These are phyloP conservation scores for Lochmaea capreae DNA, from an alignment of 2,888 invertebrate genomes.

Conservation along the genomic window DNA sequence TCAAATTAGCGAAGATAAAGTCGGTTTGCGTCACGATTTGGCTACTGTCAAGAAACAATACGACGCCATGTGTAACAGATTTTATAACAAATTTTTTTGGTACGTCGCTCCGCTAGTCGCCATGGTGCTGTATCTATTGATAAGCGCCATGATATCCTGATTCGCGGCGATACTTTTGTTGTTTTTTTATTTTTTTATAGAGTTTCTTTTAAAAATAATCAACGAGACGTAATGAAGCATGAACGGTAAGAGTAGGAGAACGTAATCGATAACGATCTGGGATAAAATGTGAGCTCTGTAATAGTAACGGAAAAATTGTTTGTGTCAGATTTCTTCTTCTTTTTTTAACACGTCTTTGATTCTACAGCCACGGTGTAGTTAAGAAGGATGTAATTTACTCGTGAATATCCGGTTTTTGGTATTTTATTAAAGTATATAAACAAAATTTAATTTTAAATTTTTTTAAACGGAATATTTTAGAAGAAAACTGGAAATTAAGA, in stretches of 20 bases:
- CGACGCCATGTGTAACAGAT: slow-evolving; percentile 70
- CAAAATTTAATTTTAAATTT: too few species aligned
- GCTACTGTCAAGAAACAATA: slow-evolving; percentile 71
- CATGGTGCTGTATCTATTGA: slow-evolving; percentile 71
- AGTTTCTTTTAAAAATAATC: slow-evolving; percentile 63
- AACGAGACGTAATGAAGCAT: slow-evolving; percentile 48
- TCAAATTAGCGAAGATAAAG: slow-evolving; percentile 73
- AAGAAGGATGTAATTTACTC: too few species aligned
- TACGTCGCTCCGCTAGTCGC: slow-evolving; percentile 71
- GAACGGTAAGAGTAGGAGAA: slow-evolving; percentile 21
- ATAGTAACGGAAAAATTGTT: not conserved
- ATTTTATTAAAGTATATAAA: too few species aligned
- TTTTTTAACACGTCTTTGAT: too few species aligned
- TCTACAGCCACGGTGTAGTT: too few species aligned
- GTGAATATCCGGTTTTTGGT: too few species aligned
- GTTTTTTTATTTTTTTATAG: slow-evolving; percentile 63
- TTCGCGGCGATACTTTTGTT: slow-evolving; percentile 68
- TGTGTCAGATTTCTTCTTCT: too few species aligned
- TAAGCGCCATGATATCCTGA: slow-evolving; percentile 73
- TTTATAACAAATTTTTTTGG: slow-evolving; percentile 71
- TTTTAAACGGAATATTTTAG: too few species aligned
- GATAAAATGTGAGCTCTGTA: not conserved
- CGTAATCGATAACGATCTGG: not conserved
- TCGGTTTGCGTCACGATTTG: slow-evolving; percentile 72
- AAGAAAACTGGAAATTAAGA: too few species aligned